Evolutionary conservation across 2,113 vertebrate genomes (phyloP).

Genomic region (Aleadryas rufinucha): DNA sequence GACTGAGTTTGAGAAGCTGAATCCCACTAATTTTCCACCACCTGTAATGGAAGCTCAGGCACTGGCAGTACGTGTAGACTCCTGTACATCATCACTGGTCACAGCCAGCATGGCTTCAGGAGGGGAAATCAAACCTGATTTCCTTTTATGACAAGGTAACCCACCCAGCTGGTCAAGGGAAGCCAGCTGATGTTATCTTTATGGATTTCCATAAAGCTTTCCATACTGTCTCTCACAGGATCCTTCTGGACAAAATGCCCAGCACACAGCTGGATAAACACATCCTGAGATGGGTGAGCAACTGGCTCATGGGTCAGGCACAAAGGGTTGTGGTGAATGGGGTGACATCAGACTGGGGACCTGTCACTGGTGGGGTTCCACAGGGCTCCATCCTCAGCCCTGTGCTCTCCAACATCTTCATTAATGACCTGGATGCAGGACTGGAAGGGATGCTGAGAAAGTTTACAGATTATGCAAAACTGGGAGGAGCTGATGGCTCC

Average conservation of each 20-base stretch:
- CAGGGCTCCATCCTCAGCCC: background rate
- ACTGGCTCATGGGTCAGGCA: rapidly evolving
- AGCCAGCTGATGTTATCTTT: background rate
- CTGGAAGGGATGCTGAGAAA: background rate
- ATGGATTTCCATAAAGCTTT: background rate
- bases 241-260: background rate
- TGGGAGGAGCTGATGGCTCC: background rate
- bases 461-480: background rate
- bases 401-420: background rate
- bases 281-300: background rate
- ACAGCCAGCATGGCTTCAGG: background rate
- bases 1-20: background rate
- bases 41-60: background rate
- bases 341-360: background rate
- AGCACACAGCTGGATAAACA: background rate
- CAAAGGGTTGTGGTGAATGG: background rate
- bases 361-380: background rate
- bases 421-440: rapidly evolving
- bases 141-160: background rate
- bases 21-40: background rate
- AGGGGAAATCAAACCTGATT: background rate
- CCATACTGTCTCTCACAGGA: background rate
- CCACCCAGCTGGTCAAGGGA: background rate
- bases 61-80: background rate
- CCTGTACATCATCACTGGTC: background rate